Evolutionary conservation across 2,888 invertebrate species (phyloP).

Genomic region (Pseudoips prasinana): DNA sequence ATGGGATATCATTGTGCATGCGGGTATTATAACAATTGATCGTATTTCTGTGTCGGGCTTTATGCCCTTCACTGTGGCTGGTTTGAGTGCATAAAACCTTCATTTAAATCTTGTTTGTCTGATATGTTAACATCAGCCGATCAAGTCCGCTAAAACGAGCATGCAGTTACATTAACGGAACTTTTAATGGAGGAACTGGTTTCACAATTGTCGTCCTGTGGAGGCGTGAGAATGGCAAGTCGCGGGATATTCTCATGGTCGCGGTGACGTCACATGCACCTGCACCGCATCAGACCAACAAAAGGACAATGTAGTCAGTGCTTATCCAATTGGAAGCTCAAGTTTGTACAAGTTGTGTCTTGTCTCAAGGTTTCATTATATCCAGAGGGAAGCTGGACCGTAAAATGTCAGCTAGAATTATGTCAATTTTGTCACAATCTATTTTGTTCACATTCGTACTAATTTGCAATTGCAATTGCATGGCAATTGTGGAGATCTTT

Average conservation of each 20-base stretch:
- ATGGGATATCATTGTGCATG: too few species aligned
- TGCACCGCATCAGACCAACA: constrained; percentile 54
- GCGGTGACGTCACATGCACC: constrained; percentile 71
- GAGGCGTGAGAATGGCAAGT: constrained; percentile 77
- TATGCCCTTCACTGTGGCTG: constrained; percentile 18
- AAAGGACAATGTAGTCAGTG: constrained; percentile 66
- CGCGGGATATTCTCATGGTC: constrained; percentile 71
- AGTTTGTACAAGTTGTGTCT: constrained; percentile 57
- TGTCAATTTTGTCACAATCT: too few species aligned
- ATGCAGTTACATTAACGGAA: constrained; percentile 68
- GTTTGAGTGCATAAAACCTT: constrained; percentile 17
- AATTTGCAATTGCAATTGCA: too few species aligned
- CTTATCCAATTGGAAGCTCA: constrained; percentile 66
- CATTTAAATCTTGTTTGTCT: constrained; percentile 20
- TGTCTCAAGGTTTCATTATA: constrained; percentile 41
- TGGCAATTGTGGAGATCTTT: too few species aligned
- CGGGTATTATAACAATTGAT: too few species aligned
- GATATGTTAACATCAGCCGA: constrained; percentile 36
- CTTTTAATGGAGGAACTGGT: constrained; percentile 71
- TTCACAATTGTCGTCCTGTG: constrained; percentile 61
- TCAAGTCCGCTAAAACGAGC: constrained; percentile 44
- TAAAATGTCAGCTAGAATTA: constrained; percentile 12
- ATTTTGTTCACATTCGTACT: too few species aligned
- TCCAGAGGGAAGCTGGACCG: constrained; percentile 5
- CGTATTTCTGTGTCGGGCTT: too few species aligned